Percentiles rank a stretch among this genome's conserved stretches.
Evolutionary conservation across 2,888 invertebrate genomes (phyloP).

Genomic region (Tetheella fluctuosa): DNA sequence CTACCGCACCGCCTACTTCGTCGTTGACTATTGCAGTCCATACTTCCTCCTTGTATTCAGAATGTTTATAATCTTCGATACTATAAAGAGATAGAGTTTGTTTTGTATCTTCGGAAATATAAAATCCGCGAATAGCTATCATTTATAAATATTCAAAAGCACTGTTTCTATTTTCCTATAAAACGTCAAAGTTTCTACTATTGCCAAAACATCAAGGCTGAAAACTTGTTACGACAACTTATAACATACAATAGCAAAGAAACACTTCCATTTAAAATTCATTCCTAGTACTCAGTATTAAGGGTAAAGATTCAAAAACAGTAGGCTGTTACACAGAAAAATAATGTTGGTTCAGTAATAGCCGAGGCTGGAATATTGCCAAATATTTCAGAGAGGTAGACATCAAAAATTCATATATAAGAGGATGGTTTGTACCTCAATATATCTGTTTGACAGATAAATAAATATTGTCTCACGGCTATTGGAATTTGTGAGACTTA

Average conservation of each 20-base stretch:
- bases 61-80: no score
- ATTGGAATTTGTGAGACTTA: neutral
- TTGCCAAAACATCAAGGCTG: slow-evolving; percentile 40
- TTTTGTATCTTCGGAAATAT: no score
- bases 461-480: slow-evolving; percentile 4
- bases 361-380: slow-evolving; percentile 35
- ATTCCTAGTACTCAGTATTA: neutral
- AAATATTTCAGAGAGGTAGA: slow-evolving; percentile 36
- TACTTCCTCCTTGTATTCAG: no score
- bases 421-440: slow-evolving; percentile 20
- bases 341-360: slow-evolving; percentile 25
- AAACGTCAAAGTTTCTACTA: slow-evolving; percentile 19
- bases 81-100: no score
- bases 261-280: slow-evolving; percentile 6
- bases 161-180: neutral
- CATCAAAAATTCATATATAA: slow-evolving; percentile 27
- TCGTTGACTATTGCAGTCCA: no score
- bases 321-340: slow-evolving; percentile 2
- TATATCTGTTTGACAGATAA: slow-evolving; percentile 12
- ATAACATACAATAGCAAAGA: slow-evolving; percentile 22
- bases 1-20: no score
- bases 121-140: neutral
- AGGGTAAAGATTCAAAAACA: neutral
- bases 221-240: slow-evolving; percentile 35
- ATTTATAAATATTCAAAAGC: neutral